Base-by-base conservation (phyloP, 2,797 vertebrate species). In the Acrossocheilus wenchowensis region DNA sequence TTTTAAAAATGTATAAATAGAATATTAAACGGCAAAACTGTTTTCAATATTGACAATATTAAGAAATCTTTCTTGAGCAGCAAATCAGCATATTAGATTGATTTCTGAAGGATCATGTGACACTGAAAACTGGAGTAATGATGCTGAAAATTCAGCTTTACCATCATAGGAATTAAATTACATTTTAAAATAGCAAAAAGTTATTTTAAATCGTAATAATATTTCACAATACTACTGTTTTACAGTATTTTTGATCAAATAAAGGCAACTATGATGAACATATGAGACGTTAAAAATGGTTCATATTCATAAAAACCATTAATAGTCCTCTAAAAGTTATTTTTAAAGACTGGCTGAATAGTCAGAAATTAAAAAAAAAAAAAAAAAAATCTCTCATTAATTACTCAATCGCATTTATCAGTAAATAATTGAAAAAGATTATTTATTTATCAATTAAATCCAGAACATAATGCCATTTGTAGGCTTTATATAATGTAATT, bases 21-120 rank as follows among this genome's bases (percentile, higher is more conserved):
- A 2, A 26, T 26, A 62, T 14, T 62, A 62, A 62, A 10, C 57
- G 4, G 21, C 23, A n/a, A 4, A 66, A 66, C 66, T 19, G 34
- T 39, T 39, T 21, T 69, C 2, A 21, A 9, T 19, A 8, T 39
- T 9, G 17, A 36, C 36, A 19, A 69, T 7, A 36, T 2, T 9
- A 36, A 69, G 6, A 69, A 10, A 69, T 39, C 0, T 68, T 34
- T 6, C 23, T 34, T 66, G 5, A 66, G 2, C 62, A 36, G 34
- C 30, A 39, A 36, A 39, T 5, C 8, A 69, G 17, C 68, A 11
- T 23, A 71, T 45, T n/a, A 26, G 14, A 15, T 41, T 39, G 0
- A 71, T 50, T 50, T 50, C 72, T 74, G 7, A 17, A 30, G n/a
- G n/a, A 74, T 74, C 45, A 50, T 50, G 45, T 74, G 72, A 71